phyloP scores from a whole-genome alignment of 2,797 vertebrate genomes.

The Melanotaenia boesemani region DNA sequence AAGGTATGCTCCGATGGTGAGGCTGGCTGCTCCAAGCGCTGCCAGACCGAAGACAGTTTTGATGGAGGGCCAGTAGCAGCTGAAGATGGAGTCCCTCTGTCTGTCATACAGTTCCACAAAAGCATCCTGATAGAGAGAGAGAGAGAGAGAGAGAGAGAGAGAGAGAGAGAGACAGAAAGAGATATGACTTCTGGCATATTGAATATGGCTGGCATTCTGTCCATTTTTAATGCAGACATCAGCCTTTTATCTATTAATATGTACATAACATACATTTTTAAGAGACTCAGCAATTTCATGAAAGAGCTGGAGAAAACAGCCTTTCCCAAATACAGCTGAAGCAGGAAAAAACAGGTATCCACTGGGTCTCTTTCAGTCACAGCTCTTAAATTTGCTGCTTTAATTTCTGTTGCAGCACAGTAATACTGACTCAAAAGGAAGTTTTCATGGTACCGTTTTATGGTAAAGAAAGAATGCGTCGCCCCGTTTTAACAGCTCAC shows the following conservation, averaged over 20 bases:
- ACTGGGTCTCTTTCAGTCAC: neutral
- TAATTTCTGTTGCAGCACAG: neutral
- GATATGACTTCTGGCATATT: conserved; percentile 5
- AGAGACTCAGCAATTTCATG: neutral
- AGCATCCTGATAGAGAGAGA: conserved; percentile 86
- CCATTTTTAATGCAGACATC: neutral
- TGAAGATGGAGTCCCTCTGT: conserved; percentile 89
- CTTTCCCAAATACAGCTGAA: neutral
- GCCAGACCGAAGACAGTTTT: conserved; percentile 94
- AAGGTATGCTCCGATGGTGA: conserved; percentile 96
- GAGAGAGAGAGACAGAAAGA: conserved; percentile 11
- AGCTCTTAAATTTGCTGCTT: neutral
- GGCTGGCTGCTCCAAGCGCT: conserved; percentile 93
- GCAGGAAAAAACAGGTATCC: neutral
- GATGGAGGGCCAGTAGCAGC: conserved; percentile 95
- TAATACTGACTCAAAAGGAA: neutral
- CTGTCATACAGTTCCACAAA: conserved; percentile 96
- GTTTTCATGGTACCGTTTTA: neutral
- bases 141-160: conserved; percentile 1
- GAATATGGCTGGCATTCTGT: neutral
- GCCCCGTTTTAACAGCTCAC: neutral
- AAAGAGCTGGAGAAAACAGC: neutral
- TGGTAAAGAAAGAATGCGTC: neutral
- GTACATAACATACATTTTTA: neutral
- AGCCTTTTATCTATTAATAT: neutral